Conservation (phyloP, 2,888 invertebrate species). For the Drosophila yooni region DNA sequence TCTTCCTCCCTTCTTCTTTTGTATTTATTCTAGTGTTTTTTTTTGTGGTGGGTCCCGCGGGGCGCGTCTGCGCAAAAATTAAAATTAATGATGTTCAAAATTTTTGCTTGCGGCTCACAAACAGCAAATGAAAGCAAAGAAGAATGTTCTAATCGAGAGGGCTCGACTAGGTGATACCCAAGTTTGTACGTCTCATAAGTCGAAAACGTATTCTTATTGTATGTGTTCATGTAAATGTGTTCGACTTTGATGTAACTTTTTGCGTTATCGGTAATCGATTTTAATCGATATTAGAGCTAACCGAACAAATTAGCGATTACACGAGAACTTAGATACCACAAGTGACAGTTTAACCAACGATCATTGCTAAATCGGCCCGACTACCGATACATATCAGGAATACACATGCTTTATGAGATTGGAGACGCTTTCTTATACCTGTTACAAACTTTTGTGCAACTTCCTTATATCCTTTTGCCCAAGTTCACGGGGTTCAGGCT, state of each 20-base stretch:
- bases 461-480: background rate
- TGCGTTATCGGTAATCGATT: background rate
- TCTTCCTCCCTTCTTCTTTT: constrained; percentile 2
- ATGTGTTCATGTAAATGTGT: background rate
- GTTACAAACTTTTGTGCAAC: background rate
- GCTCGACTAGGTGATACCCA: constrained; percentile 4
- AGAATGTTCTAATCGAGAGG: background rate
- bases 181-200: background rate
- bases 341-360: background rate
- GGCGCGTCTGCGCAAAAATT: constrained; percentile 77
- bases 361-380: background rate
- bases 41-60: constrained; percentile 24
- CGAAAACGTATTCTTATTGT: background rate
- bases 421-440: background rate
- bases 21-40: background rate
- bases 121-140: constrained; percentile 36
- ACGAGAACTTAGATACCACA: background rate
- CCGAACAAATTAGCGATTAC: background rate
- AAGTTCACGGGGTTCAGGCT: background rate
- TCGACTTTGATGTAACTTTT: background rate
- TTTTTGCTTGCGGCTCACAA: constrained; percentile 43
- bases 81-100: constrained; percentile 78
- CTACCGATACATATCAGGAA: background rate
- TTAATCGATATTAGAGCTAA: background rate
- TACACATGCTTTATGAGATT: background rate